Conservation (phyloP, 2,888 invertebrate species). For the Philopedon plagiatum region DNA sequence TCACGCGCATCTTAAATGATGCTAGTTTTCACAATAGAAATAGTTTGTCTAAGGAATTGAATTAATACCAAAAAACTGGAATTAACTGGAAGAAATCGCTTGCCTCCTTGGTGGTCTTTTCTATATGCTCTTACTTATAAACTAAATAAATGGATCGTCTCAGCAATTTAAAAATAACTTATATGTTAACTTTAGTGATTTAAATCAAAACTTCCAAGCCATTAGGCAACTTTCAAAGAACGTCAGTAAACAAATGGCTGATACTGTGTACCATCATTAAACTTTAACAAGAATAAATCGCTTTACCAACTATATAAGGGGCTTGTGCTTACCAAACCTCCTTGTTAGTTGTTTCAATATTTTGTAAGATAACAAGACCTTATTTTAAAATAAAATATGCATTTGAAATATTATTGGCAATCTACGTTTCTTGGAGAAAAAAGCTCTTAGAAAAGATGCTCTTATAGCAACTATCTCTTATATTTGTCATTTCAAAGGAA, state of each 20-base stretch:
- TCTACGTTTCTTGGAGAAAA: too few species aligned
- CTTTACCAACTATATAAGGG: neutral
- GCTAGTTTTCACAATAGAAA: too few species aligned
- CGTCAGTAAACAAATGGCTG: conserved; percentile 3
- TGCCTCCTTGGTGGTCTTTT: too few species aligned
- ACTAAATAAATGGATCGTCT: neutral
- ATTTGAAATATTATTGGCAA: too few species aligned
- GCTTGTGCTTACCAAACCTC: neutral
- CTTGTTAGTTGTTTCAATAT: neutral
- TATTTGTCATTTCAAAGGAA: too few species aligned
- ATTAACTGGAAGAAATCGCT: too few species aligned
- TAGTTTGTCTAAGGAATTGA: too few species aligned
- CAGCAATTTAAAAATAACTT: neutral
- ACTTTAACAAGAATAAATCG: conserved; percentile 24
- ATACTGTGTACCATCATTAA: conserved; percentile 13
- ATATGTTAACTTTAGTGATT: neutral
- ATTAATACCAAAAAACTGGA: too few species aligned
- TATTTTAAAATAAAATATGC: neutral
- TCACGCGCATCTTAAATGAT: too few species aligned
- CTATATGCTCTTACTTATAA: too few species aligned
- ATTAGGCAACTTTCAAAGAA: conserved; percentile 15
- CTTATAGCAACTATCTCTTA: too few species aligned
- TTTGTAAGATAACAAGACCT: neutral
- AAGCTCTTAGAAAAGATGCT: too few species aligned
- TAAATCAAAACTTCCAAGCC: conserved; percentile 15